Conservation (phyloP, 2,113 vertebrate species). For the Noctilio leporinus region DNA sequence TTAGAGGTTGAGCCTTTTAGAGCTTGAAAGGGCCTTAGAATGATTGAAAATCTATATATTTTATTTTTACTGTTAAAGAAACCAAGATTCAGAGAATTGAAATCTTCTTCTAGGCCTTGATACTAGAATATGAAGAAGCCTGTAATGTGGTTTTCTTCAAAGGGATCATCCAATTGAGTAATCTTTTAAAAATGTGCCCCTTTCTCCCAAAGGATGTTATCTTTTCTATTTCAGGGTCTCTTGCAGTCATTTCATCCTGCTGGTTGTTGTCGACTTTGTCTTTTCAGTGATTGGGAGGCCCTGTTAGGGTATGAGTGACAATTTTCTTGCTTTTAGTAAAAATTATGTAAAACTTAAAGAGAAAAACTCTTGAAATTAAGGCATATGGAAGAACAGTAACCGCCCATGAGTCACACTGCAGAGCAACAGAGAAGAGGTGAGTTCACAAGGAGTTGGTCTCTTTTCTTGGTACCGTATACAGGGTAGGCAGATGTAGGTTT, state of each 20-base stretch:
- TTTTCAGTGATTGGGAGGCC: background rate
- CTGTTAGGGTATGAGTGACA: background rate
- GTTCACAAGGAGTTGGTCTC: background rate
- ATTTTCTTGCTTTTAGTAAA: conserved; percentile 28
- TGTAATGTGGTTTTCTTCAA: background rate
- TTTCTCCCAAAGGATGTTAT: background rate
- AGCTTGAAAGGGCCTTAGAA: background rate
- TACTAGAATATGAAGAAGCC: background rate
- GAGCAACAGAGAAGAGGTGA: background rate
- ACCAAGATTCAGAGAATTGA: background rate
- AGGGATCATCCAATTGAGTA: background rate
- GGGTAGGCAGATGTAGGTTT: background rate
- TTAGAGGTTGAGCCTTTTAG: background rate
- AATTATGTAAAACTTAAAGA: background rate
- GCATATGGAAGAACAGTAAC: background rate
- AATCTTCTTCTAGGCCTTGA: background rate
- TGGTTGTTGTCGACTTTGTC: background rate
- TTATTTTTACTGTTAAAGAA: conserved; percentile 6
- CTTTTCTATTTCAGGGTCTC: conserved; percentile 1
- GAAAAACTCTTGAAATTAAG: conserved; percentile 16
- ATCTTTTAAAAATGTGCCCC: background rate
- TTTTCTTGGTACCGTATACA: background rate
- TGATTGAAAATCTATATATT: background rate
- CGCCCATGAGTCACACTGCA: background rate
- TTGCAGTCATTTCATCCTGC: background rate